These are phyloP conservation scores for Daktulosphaira vitifoliae DNA, from an alignment of 1,140 invertebrate genomes.

Conservation along the genomic window DNA sequence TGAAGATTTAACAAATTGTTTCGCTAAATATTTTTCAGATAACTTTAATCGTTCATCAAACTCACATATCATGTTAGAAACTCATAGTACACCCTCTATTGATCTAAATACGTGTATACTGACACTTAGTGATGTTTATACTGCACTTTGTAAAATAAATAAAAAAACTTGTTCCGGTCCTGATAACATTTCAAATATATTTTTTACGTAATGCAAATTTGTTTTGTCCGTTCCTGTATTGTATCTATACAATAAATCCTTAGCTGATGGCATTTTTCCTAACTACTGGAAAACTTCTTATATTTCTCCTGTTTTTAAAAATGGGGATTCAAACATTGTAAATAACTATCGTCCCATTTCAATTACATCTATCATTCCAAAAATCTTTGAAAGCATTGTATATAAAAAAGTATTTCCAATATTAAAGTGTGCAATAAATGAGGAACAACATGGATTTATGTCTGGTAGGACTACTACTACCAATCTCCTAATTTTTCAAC, in stretches of 20 bases:
- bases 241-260: background rate
- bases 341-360: background rate
- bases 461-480: background rate
- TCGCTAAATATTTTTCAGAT: background rate
- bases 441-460: background rate
- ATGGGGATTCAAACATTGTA: background rate
- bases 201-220: background rate
- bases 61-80: too few species aligned
- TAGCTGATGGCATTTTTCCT: background rate
- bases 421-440: background rate
- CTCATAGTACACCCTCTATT: background rate
- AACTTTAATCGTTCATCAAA: background rate
- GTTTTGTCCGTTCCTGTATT: background rate
- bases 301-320: background rate
- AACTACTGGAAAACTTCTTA: background rate
- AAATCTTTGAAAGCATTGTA: conserved; percentile 1
- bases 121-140: background rate
- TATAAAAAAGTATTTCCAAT: background rate
- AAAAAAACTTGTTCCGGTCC: background rate
- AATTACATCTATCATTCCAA: background rate
- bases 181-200: background rate
- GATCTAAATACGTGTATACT: background rate
- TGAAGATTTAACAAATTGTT: background rate
- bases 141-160: background rate
- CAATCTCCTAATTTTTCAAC: background rate